Conservation (phyloP, 2,113 vertebrate species). For the Gadus chalcogrammus region DNA sequence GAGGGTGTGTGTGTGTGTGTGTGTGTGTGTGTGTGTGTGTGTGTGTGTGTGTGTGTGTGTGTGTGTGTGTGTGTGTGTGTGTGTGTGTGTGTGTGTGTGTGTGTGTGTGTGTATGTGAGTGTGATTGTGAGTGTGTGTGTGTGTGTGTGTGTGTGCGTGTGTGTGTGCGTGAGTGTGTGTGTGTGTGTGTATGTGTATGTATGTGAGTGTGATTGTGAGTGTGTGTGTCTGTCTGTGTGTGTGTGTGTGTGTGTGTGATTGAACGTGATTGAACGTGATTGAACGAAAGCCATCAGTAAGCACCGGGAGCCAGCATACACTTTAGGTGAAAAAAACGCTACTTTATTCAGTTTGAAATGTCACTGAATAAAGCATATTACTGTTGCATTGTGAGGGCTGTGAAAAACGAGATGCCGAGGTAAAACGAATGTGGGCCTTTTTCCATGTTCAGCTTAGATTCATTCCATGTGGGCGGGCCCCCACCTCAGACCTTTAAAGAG, state of each 20-base stretch:
- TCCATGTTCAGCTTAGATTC: too few relatives aligned
- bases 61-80: not conserved
- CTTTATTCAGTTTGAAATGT: too few relatives aligned
- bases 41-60: constrained; percentile 5
- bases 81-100: constrained; percentile 5
- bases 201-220: constrained; percentile 3
- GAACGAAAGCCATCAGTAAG: not conserved
- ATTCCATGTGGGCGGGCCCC: too few relatives aligned
- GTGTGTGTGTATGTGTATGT: constrained; percentile 6
- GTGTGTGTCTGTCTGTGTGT: constrained; percentile 1
- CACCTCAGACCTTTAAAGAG: too few relatives aligned
- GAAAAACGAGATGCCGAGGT: too few relatives aligned
- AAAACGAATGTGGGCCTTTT: too few relatives aligned
- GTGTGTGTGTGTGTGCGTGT: constrained; percentile 1
- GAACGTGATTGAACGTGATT: not conserved
- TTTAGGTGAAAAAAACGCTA: too few relatives aligned
- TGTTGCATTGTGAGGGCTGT: too few relatives aligned
- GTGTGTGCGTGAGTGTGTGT: not conserved
- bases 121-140: not conserved
- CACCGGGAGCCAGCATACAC: too few relatives aligned
- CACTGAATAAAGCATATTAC: too few relatives aligned
- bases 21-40: constrained; percentile 6
- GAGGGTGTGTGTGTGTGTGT: too few relatives aligned
- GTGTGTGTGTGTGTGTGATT: not conserved
- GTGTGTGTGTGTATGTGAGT: not conserved